These are phyloP conservation scores for Eupithecia abbreviata DNA, from an alignment of 2,888 invertebrate species.

Conservation along the genomic window DNA sequence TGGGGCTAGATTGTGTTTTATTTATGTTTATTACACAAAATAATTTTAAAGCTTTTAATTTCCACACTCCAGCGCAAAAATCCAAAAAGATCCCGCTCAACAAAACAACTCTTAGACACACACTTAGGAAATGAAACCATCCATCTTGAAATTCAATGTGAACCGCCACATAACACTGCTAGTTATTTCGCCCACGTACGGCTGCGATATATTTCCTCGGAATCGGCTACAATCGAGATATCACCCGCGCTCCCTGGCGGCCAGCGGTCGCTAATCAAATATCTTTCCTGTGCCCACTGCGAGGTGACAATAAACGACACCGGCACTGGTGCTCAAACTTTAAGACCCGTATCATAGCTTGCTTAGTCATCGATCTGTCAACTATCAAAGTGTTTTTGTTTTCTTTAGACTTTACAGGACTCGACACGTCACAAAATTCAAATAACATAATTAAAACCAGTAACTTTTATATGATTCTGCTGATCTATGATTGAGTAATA, in stretches of 20 bases:
- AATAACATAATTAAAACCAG: too few relatives aligned
- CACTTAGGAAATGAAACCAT: slow-evolving; percentile 10
- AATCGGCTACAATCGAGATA: slow-evolving; percentile 35
- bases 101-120: slow-evolving; percentile 4
- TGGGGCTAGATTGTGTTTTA: neutral
- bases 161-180: neutral
- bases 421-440: too few relatives aligned
- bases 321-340: slow-evolving; percentile 59
- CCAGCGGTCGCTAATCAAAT: slow-evolving; percentile 78
- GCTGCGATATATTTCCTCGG: slow-evolving; percentile 20
- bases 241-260: slow-evolving; percentile 57
- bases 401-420: too few relatives aligned
- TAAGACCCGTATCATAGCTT: neutral
- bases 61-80: neutral
- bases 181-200: slow-evolving; percentile 28
- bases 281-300: slow-evolving; percentile 68
- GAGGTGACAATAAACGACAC: slow-evolving; percentile 73
- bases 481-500: too few relatives aligned
- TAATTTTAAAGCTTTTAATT: neutral
- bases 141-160: slow-evolving; percentile 17
- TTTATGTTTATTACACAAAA: neutral
- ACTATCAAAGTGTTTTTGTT: too few relatives aligned
- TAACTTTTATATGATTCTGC: too few relatives aligned
- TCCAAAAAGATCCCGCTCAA: neutral
- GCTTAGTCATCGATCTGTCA: too few relatives aligned